Percentiles rank a stretch among this genome's conserved stretches.
Conservation (phyloP, 2,888 invertebrate genomes). For the Drosophila helvetica region DNA sequence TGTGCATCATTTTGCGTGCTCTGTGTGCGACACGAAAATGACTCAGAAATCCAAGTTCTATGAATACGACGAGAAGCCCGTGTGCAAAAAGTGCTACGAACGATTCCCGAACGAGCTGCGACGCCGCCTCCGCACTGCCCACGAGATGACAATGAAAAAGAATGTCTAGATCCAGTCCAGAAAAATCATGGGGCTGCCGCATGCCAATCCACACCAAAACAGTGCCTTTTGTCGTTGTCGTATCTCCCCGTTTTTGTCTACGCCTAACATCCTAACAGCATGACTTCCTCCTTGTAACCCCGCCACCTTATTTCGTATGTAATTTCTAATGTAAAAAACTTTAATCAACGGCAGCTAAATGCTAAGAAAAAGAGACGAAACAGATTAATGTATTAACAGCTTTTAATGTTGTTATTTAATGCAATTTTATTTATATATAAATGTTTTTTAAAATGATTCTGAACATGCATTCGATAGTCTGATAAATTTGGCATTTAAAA, state of each 20-base stretch:
- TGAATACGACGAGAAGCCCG: conserved; percentile 99
- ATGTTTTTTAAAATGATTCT: conserved; percentile 58
- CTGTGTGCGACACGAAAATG: conserved; percentile 97
- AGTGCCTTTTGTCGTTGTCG: conserved; percentile 59
- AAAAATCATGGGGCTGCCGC: conserved; percentile 5
- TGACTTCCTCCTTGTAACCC: conserved; percentile 21
- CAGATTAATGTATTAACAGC: conserved; percentile 60
- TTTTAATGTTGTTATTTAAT: conserved; percentile 71
- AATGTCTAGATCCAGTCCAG: conserved; percentile 56
- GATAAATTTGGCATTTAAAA: not conserved
- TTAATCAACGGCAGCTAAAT: conserved; percentile 42
- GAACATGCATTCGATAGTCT: conserved; percentile 19
- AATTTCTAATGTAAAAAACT: conserved; percentile 43
- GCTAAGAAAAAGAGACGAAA: conserved; percentile 19
- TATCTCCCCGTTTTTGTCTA: conserved; percentile 21
- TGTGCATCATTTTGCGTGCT: conserved; percentile 98
- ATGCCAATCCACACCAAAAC: conserved; percentile 46
- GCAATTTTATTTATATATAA: conserved; percentile 69
- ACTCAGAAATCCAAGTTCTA: conserved; percentile 99
- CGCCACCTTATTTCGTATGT: conserved; percentile 54
- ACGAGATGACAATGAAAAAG: conserved; percentile 90
- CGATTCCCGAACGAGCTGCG: conserved; percentile 97
- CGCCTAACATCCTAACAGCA: conserved; percentile 34
- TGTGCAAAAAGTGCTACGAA: conserved; percentile 99
- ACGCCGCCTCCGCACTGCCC: conserved; percentile 94